Conservation (phyloP, 2,797 vertebrate genomes). For the Perodicticus potto region DNA sequence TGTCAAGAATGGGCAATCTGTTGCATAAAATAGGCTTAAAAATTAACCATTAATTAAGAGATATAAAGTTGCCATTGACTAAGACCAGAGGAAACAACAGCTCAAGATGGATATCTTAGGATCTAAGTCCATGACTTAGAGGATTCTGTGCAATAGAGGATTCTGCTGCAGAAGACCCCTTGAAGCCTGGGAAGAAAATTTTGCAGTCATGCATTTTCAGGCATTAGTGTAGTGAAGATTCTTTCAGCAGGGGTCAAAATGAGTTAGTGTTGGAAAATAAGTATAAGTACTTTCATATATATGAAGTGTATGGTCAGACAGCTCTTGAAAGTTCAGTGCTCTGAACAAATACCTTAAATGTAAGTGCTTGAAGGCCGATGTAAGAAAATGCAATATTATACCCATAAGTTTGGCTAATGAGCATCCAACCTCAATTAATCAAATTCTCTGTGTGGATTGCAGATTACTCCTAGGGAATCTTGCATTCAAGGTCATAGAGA, state of each 20-base stretch:
- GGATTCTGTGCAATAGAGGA: neutral
- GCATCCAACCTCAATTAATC: neutral
- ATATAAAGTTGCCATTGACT: constrained; percentile 21
- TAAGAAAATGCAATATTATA: neutral
- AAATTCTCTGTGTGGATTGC: neutral
- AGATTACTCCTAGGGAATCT: neutral
- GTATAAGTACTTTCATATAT: neutral
- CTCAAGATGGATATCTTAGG: neutral
- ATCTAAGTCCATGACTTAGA: no score
- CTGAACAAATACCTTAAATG: neutral
- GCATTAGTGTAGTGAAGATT: neutral
- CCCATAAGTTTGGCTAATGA: neutral
- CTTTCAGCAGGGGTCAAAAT: neutral
- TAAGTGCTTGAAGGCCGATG: neutral
- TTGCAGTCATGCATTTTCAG: neutral
- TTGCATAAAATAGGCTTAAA: neutral
- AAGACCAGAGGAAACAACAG: constrained; percentile 44
- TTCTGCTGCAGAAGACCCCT: neutral
- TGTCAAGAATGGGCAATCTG: neutral
- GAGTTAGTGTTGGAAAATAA: neutral
- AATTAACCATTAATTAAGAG: neutral
- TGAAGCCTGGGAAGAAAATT: constrained; percentile 33
- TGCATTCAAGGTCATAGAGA: neutral
- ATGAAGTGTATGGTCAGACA: neutral
- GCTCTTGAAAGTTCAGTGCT: neutral